Conservation (phyloP, 2,797 vertebrate species). For the Loriculus beryllinus region DNA sequence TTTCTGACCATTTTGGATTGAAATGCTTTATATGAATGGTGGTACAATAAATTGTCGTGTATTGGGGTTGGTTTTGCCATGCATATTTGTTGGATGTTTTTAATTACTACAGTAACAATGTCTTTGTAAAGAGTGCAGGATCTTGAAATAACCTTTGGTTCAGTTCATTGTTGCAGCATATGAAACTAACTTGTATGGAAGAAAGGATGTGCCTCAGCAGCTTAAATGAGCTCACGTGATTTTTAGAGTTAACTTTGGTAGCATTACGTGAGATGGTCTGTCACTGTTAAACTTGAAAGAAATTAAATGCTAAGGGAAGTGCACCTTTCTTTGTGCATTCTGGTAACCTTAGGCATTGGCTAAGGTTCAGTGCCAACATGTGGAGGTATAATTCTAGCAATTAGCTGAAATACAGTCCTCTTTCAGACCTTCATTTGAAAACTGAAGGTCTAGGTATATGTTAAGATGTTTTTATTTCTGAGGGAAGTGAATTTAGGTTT, state of each 20-base stretch:
- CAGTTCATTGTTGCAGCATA: neutral
- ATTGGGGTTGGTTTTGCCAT: neutral
- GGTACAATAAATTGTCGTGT: neutral
- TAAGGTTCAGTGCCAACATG: neutral
- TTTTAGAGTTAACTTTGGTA: neutral
- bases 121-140: neutral
- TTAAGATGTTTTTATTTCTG: neutral
- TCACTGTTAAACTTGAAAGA: neutral
- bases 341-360: neutral
- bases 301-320: neutral
- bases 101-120: neutral
- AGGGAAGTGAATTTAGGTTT: neutral
- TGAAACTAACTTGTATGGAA: neutral
- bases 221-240: neutral
- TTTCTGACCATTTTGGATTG: slow-evolving; percentile 4
- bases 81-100: neutral
- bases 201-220: neutral
- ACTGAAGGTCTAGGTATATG: neutral
- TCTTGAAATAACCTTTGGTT: neutral
- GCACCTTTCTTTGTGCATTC: neutral
- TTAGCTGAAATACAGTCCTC: neutral
- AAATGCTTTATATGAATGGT: slow-evolving; percentile 21
- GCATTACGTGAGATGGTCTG: neutral
- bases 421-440: neutral
- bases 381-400: neutral